Percentiles rank a stretch among this genome's conserved stretches.
These are phyloP conservation scores for Harpagifer antarcticus DNA, from an alignment of 2,797 vertebrate species.

Conservation along the genomic window DNA sequence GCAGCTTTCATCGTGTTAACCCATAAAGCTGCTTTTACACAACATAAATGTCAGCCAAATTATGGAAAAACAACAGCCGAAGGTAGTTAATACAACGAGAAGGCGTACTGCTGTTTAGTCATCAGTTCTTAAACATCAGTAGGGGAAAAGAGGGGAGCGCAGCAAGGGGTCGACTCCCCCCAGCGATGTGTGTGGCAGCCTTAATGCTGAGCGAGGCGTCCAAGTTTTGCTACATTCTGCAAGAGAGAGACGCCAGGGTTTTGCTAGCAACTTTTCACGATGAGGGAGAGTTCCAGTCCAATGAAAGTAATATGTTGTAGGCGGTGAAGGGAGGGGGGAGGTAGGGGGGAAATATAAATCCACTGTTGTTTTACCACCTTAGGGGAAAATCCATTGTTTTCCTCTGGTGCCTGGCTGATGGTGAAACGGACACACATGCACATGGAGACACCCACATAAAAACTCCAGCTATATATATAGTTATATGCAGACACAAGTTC, in stretches of 20 bases:
- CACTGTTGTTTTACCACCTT: constrained; percentile 68
- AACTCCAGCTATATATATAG: neutral
- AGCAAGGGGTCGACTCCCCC: constrained; percentile 39
- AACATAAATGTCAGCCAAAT: constrained; percentile 68
- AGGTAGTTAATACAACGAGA: constrained; percentile 64
- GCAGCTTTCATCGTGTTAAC: constrained; percentile 57
- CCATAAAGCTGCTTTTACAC: constrained; percentile 69
- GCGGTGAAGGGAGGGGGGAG: constrained; percentile 33
- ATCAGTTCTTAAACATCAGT: constrained; percentile 67
- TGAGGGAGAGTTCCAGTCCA: constrained; percentile 62
- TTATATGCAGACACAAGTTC: constrained; percentile 8
- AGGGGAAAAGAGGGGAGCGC: constrained; percentile 31
- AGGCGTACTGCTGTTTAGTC: constrained; percentile 62
- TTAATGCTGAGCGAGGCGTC: constrained; percentile 54
- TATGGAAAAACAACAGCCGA: constrained; percentile 66
- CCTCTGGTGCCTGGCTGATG: constrained; percentile 58
- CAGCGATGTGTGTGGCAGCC: constrained; percentile 71
- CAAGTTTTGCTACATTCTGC: constrained; percentile 55
- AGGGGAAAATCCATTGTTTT: constrained; percentile 75
- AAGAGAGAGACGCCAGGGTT: constrained; percentile 30
- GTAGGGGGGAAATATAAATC: constrained; percentile 60
- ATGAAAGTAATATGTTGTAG: constrained; percentile 71
- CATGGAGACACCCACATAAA: constrained; percentile 2
- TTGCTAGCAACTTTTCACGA: constrained; percentile 57
- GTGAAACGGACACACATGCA: constrained; percentile 27